phyloP scores from a whole-genome alignment of 2,113 vertebrate genomes.

The Tiliqua scincoides region DNA sequence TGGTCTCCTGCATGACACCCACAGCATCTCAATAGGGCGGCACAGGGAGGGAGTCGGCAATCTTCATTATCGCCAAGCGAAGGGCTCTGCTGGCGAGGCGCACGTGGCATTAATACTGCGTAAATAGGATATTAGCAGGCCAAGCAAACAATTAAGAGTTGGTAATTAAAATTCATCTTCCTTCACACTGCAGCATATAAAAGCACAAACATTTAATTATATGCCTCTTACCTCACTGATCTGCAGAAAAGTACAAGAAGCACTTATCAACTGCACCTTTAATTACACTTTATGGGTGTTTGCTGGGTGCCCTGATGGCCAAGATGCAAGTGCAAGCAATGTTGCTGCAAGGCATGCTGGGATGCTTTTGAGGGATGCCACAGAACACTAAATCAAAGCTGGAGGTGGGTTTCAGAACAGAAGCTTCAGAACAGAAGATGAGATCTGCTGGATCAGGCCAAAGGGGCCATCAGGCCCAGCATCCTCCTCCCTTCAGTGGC shows the following conservation, averaged over 20 bases:
- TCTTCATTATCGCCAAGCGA: accelerated
- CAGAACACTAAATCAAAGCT: no score
- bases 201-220: conserved; percentile 81
- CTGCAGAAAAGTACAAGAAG: conserved; percentile 76
- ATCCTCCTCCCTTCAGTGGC: no score
- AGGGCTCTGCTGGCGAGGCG: conserved; percentile 51
- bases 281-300: conserved; percentile 55
- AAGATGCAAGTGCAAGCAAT: background rate
- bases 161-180: conserved; percentile 83
- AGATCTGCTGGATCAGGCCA: no score
- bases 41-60: background rate
- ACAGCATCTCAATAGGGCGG: background rate
- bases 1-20: background rate
- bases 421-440: no score
- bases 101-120: conserved; percentile 44
- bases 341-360: background rate
- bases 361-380: background rate
- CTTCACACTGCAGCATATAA: conserved; percentile 60
- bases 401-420: no score
- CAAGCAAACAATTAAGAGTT: conserved; percentile 77
- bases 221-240: conserved; percentile 75
- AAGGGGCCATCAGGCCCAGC: no score
- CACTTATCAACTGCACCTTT: conserved; percentile 56
- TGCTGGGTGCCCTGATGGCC: background rate
- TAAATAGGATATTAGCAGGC: conserved; percentile 73